These are phyloP conservation scores for Tangara arthus DNA, from an alignment of 2,797 vertebrate species.

Conservation along the genomic window DNA sequence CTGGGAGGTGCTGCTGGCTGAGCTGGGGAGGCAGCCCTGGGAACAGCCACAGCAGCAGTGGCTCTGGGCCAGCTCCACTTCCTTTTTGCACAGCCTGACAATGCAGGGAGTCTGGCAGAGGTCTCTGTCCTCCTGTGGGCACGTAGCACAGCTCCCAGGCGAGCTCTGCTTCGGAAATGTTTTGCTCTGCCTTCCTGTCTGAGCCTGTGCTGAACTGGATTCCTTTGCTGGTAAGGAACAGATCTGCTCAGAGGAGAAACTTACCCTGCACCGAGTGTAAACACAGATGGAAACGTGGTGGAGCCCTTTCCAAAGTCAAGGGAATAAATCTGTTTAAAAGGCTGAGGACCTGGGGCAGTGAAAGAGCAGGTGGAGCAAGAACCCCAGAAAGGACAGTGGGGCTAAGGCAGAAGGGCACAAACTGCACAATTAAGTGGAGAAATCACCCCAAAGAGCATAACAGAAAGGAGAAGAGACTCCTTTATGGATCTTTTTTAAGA, in stretches of 20 bases:
- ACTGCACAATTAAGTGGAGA: background rate
- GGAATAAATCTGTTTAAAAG: conserved; percentile 19
- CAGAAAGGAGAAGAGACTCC: background rate
- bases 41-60: background rate
- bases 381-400: background rate
- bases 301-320: conserved; percentile 35
- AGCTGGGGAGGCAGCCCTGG: background rate
- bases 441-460: background rate
- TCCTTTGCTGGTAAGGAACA: conserved; percentile 10
- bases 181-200: conserved; percentile 26
- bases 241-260: conserved; percentile 21
- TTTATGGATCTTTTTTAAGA: background rate
- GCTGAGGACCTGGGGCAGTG: background rate
- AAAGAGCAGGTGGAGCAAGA: background rate
- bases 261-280: background rate
- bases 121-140: background rate
- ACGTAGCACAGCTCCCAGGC: background rate
- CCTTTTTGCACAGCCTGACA: background rate
- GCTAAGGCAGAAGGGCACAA: background rate
- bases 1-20: background rate
- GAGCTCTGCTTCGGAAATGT: background rate
- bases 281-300: conserved; percentile 36
- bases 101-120: background rate
- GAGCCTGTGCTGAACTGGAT: background rate
- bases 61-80: background rate